These are phyloP conservation scores for Diachasmimorpha longicaudata DNA, from an alignment of 1,140 invertebrate species.

Conservation along the genomic window DNA sequence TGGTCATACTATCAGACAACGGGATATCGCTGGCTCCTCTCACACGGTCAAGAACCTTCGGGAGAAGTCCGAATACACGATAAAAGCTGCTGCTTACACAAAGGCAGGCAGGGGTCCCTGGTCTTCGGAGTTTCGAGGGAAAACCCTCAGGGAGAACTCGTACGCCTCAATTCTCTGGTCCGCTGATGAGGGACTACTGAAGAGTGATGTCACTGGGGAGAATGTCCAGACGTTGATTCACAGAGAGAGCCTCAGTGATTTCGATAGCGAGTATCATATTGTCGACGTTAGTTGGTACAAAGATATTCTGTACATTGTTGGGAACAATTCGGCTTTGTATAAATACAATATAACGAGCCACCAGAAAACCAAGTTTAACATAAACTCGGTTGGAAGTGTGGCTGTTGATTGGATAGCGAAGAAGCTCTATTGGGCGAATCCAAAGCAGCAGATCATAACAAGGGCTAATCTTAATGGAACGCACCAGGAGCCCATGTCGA, in stretches of 20 bases:
- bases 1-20: slow-evolving; percentile 59
- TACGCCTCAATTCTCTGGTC: slow-evolving; percentile 74
- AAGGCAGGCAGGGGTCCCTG: slow-evolving; percentile 77
- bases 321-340: slow-evolving; percentile 74
- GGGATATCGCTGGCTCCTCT: slow-evolving; percentile 69
- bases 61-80: slow-evolving; percentile 76
- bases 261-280: slow-evolving; percentile 64
- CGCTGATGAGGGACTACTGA: slow-evolving; percentile 71
- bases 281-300: slow-evolving; percentile 74
- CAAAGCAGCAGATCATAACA: slow-evolving; percentile 78
- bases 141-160: slow-evolving; percentile 67
- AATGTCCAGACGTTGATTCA: slow-evolving; percentile 71
- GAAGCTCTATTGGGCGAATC: slow-evolving; percentile 89
- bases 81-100: slow-evolving; percentile 81
- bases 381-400: slow-evolving; percentile 77
- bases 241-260: slow-evolving; percentile 60
- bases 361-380: slow-evolving; percentile 66
- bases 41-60: slow-evolving; percentile 72
- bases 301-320: slow-evolving; percentile 75
- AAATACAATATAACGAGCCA: slow-evolving; percentile 73
- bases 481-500: slow-evolving; percentile 77
- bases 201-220: slow-evolving; percentile 77
- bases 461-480: slow-evolving; percentile 71
- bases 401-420: slow-evolving; percentile 89
- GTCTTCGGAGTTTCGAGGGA: slow-evolving; percentile 76